Evolutionary conservation across 2,797 vertebrate species (phyloP).

Genomic region (Acrossocheilus wenchowensis): DNA sequence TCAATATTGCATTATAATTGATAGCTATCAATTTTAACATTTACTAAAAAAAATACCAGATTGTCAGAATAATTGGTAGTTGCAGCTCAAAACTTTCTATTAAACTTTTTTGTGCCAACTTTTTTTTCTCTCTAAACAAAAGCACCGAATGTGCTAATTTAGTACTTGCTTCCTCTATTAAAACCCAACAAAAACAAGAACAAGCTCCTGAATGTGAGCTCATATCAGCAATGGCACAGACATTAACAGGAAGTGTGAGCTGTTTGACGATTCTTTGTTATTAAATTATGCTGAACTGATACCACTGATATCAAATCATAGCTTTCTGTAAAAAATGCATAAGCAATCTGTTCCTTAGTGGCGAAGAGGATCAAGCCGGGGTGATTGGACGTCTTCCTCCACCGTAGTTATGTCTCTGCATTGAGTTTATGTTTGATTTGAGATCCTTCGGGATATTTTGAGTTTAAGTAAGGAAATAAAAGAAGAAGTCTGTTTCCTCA

Average conservation of each 20-base stretch:
- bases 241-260: conserved; percentile 14
- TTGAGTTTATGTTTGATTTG: too few species aligned
- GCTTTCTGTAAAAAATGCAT: not conserved
- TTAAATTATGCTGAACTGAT: not conserved
- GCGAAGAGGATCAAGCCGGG: too few species aligned
- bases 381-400: too few species aligned
- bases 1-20: too few species aligned
- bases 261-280: conserved; percentile 11
- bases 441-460: too few species aligned
- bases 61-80: not conserved
- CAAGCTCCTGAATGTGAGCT: conserved; percentile 14
- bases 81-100: not conserved
- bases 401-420: too few species aligned
- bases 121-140: not conserved
- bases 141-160: not conserved
- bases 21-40: too few species aligned
- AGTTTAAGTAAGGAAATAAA: too few species aligned
- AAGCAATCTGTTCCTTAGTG: too few species aligned
- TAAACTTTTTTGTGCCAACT: too few species aligned
- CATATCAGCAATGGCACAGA: not conserved
- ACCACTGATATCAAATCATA: conserved; percentile 1
- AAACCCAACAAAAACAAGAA: conserved; percentile 27
- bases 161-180: conserved; percentile 28
- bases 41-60: not conserved
- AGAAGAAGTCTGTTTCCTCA: too few species aligned